A percentile compares a stretch with the other conserved stretches of the same genome.
phyloP scores from a whole-genome alignment of 2,888 invertebrate species.

The Melipona beecheii region DNA sequence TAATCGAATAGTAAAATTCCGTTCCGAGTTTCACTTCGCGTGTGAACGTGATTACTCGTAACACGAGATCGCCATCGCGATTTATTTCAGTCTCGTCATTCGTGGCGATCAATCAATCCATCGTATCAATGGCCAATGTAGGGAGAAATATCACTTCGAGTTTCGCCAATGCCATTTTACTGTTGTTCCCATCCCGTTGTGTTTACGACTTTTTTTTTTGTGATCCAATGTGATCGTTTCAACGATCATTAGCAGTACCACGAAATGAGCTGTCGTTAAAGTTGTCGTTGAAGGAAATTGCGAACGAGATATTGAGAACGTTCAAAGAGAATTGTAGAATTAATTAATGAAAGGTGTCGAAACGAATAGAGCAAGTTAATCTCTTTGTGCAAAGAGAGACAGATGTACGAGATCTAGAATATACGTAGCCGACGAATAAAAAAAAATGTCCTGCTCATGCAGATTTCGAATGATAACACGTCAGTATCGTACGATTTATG shows the following conservation, averaged over 20 bases:
- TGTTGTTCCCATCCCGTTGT: not conserved
- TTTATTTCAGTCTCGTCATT: not conserved
- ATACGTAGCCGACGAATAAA: too few relatives aligned
- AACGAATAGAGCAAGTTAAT: not conserved
- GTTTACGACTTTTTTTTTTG: not conserved
- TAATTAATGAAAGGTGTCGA: not conserved
- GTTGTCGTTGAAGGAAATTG: not conserved
- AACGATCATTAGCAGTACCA: not conserved
- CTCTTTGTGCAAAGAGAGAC: too few relatives aligned
- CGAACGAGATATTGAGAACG: not conserved
- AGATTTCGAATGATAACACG: too few relatives aligned
- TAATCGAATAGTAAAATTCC: not conserved
- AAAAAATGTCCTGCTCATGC: too few relatives aligned
- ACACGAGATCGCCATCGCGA: not conserved
- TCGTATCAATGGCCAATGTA: not conserved
- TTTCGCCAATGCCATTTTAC: not conserved
- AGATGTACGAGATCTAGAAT: too few relatives aligned
- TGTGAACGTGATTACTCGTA: not conserved
- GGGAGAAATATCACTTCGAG: not conserved
- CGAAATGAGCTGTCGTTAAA: not conserved
- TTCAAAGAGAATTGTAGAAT: not conserved
- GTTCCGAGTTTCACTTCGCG: not conserved
- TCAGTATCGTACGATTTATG: too few relatives aligned
- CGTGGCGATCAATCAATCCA: not conserved
- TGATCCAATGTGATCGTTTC: not conserved